Evolutionary conservation across 1,140 invertebrate genomes (phyloP).

Genomic region (Ruditapes philippinarum): DNA sequence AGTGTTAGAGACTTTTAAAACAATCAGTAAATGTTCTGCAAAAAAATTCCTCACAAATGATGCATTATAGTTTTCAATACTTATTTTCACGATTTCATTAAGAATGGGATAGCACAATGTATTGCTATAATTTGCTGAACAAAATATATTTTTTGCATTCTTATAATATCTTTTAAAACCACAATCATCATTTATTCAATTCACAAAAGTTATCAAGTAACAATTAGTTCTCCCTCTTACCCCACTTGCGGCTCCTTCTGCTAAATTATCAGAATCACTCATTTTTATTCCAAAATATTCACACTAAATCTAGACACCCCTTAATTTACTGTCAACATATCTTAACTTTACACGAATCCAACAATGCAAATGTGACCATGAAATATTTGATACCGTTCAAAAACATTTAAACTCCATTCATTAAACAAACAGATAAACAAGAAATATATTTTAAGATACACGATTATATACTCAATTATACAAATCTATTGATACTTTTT

Average conservation of each 20-base stretch:
- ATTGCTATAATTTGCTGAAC: too few species aligned
- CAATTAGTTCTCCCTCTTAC: not conserved
- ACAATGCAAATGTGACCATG: not conserved
- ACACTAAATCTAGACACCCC: not conserved
- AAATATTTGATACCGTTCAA: not conserved
- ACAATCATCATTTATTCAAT: too few species aligned
- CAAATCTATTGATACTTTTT: not conserved
- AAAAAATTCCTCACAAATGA: too few species aligned
- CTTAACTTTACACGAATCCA: not conserved
- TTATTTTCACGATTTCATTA: too few species aligned
- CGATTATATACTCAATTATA: not conserved
- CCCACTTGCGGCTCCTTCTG: conserved; percentile 18
- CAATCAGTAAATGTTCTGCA: too few species aligned
- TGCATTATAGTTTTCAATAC: too few species aligned
- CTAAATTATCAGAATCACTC: not conserved
- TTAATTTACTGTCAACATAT: not conserved
- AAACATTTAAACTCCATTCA: conserved; percentile 15
- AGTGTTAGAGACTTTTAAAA: too few species aligned
- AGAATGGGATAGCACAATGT: too few species aligned
- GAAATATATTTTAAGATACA: not conserved
- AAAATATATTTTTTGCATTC: too few species aligned
- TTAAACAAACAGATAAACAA: conserved; percentile 9
- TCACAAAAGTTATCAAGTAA: too few species aligned
- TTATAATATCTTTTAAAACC: too few species aligned
- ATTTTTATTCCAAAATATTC: not conserved